Base-by-base conservation (phyloP, 1,140 invertebrate species). In the Orussus abietinus region DNA sequence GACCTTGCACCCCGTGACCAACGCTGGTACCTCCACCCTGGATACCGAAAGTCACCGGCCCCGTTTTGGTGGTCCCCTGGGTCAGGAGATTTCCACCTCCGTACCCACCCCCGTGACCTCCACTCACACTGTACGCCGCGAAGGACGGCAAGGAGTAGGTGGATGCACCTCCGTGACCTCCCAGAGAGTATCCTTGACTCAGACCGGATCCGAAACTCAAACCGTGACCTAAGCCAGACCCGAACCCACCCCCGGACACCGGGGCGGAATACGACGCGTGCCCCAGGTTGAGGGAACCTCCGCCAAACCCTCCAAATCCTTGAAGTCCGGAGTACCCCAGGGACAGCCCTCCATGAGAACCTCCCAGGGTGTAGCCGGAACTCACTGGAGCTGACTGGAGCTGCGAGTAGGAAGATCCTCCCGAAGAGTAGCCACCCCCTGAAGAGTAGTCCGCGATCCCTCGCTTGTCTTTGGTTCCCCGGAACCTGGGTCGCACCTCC, bases 381-480 rank as follows among this genome's bases (percentile, higher is more conserved):
- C 14, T 18, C 4, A 20, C 15, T 3, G 10, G 6, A 25, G 13
- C 13, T 3, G 5, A 10, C 7, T 13, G 15, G 9, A 4, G 42
- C 10, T 42, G 38, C 12, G 40, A 47, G 19, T 57, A 54, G 4
- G 59, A 51, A 2, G 48, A 38, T 28, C 49, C 38, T 32, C 36
- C 45, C 12, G 26, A 13, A 29, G 59, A 45, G 31, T 59, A 59
- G 29, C 51, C 39, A 6, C 46, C 44, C 9, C 9, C 10, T 20
- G 18, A 15, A 36, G 44, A 37, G 36, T 61, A 57, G 19, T 74
- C 68, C 3, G 11, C 37, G 4, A 59, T 35, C 1, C 71, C 69
- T 18, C 71, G 60, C 42, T 72, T 74, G 36, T 61, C 64, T 33
- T 70, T 68, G 3, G 34, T 36, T n/a, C n/a, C n/a, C n/a, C n/a